Percentiles rank a stretch among this genome's conserved stretches.
Conservation (phyloP, 2,113 vertebrate genomes). For the Camelus bactrianus region DNA sequence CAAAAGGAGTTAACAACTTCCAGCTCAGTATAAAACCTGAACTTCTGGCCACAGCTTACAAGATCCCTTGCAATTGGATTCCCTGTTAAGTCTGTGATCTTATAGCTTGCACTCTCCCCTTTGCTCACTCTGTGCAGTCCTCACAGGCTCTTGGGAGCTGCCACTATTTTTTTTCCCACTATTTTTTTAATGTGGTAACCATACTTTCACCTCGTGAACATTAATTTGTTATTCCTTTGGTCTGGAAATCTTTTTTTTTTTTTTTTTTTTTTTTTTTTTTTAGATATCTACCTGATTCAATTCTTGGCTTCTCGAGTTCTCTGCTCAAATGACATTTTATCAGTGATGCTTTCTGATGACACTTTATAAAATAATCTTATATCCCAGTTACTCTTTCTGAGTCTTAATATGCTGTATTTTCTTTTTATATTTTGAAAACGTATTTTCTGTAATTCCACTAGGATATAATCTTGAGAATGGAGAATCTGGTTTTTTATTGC, state of each 20-base stretch:
- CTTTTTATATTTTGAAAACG: neutral
- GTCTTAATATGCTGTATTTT: neutral
- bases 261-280: neutral
- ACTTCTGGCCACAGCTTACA: fast-evolving
- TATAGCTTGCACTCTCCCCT: neutral
- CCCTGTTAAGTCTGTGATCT: neutral
- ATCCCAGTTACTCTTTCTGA: neutral
- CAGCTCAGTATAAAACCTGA: neutral
- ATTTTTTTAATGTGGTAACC: neutral
- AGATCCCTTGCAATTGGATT: neutral
- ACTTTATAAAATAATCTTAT: neutral
- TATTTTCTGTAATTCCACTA: neutral
- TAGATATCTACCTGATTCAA: neutral
- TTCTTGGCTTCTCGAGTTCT: neutral
- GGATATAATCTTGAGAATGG: neutral
- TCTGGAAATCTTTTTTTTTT: neutral
- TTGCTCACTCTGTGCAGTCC: neutral
- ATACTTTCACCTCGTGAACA: neutral
- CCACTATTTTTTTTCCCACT: neutral
- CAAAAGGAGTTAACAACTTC: neutral
- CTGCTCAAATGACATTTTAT: neutral
- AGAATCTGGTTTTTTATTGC: neutral
- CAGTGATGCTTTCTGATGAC: neutral
- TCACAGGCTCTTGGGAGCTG: neutral
- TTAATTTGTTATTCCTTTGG: neutral